Base-by-base conservation (phyloP, 1,140 invertebrate genomes). In the Drosophila suzukii region DNA sequence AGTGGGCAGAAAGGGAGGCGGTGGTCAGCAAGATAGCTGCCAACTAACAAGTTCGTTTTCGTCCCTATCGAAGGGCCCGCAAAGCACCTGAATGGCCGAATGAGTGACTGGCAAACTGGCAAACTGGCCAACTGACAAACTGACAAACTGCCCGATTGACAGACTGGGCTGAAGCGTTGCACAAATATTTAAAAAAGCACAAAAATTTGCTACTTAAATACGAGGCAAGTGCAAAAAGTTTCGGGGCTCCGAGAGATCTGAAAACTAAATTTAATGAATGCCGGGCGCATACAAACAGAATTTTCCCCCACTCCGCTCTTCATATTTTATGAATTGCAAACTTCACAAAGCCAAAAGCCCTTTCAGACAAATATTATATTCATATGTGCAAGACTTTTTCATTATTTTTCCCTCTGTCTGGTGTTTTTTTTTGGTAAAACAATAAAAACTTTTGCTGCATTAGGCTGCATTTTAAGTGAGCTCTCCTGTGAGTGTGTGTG, bases 121-220 rank as follows among this genome's bases (percentile, higher is more conserved):
- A 20, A 53, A 75, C 59, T 66, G 79, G 24, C 59, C 46, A 47
- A 67, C 60, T 75, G 75, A 58, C 39, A 65, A 66, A 43, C 75
- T 47, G 54, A 55, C 63, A n/a, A 63, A 81, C 76, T 70, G 81
- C 46, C 63, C 63, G 63, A 83, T 53, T 78, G 79, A 71, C 54
- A 43, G 47, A 65, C 43, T 41, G 32, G 12, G 36, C 43, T 75
- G 47, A 89, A 86, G 84, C 77, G 62, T 84, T 89, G 84, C 77
- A 84, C 84, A 89, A 89, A 89, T 90, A 89, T 88, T 88, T 88
- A 84, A 76, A 73, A 88, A 86, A 67, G 82, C 83, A 66, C 65
- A 58, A 57, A 86, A 82, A 79, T 79, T 89, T 81, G 73, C 80
- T 81, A 90, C 85, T 88, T 88, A 88, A 89, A 89, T 89, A 67